Evolutionary conservation across 1,140 invertebrate species (phyloP), one percentile per base, ranked within the genome.

Genomic region (Proctacanthus coquilletti): DNA sequence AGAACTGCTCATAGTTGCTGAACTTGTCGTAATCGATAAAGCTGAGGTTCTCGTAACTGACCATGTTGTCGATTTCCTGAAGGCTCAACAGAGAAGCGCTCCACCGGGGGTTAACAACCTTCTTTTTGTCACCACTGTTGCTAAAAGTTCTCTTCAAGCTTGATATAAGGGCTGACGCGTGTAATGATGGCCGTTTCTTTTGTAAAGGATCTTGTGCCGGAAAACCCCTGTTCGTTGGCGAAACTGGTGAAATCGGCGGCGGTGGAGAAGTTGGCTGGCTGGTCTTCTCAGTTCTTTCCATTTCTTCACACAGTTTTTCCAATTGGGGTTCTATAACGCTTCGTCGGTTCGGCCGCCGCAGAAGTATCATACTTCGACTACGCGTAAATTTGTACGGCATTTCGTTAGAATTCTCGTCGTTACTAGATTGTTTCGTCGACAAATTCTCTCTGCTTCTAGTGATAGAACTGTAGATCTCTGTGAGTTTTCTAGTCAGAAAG

Each of bases 1-100:
- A 40, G 30, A 58, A 51, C 40, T 55, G 53, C 39, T 60, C 57
- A 15, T 60, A 60, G 21, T 45, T 49, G 20, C 58, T 60, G 35
- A 60, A 60, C 41, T 60, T 60, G 41, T 60, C 57, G 27, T 60
- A 60, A 40, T 60, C 53, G 10, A 60, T 58, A 38, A 58, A 60
- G 21, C 52, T 56, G 50, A 60, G 51, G 36, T 60, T 59, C 37
- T 53, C 50, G 45, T 60, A 60, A 37, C 53, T 58, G 20, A 60
- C 56, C 57, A 60, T 60, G 34, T 58, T 57, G 31, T 60, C 57
- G 25, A 60, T 55, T 20, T 57, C 57, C 38, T 60, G 56, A 42
- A 60, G 35, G 14, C 51, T 60, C 15, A 56, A 52, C 43, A 60
- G 33, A 4, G 57, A 60, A 11, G 56, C 55, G 9, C 56, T 56